Conservation (phyloP, 2,113 vertebrate species). For the Marcusenius ussheri region DNA sequence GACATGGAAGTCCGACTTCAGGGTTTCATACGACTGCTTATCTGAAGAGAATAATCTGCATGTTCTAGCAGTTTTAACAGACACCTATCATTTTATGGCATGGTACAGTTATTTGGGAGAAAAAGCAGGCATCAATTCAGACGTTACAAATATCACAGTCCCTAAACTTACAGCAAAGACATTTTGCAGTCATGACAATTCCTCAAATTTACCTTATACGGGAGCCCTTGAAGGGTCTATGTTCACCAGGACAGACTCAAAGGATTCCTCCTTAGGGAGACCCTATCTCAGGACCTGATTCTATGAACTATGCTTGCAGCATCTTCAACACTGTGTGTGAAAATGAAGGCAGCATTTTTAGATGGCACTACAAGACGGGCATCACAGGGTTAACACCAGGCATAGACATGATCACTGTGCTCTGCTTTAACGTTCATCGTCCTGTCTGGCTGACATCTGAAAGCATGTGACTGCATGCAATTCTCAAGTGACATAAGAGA, state of each 20-base stretch:
- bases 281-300: conserved; percentile 98
- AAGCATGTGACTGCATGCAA: conserved; percentile 56
- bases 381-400: conserved; percentile 51
- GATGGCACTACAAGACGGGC: conserved; percentile 56
- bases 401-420: conserved; percentile 38
- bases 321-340: conserved; percentile 99
- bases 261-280: conserved; percentile 95
- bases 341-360: conserved; percentile 96
- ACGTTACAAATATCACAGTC: conserved; percentile 15
- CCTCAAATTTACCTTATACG: conserved; percentile 91
- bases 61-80: conserved; percentile 13
- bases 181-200: conserved; percentile 53
- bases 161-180: conserved; percentile 47
- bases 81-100: conserved; percentile 35
- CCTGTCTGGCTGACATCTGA: conserved; percentile 33
- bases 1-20: conserved; percentile 58
- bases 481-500: conserved; percentile 17
- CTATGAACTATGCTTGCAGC: conserved; percentile 97
- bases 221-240: conserved; percentile 97
- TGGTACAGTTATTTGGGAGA: neutral
- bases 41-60: neutral
- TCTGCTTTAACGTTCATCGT: conserved; percentile 19
- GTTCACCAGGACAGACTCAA: conserved; percentile 97
- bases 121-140: conserved; percentile 11
- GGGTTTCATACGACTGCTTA: conserved; percentile 42